Base-by-base conservation (phyloP, 2,113 vertebrate species). In the Phaethon lepturus region DNA sequence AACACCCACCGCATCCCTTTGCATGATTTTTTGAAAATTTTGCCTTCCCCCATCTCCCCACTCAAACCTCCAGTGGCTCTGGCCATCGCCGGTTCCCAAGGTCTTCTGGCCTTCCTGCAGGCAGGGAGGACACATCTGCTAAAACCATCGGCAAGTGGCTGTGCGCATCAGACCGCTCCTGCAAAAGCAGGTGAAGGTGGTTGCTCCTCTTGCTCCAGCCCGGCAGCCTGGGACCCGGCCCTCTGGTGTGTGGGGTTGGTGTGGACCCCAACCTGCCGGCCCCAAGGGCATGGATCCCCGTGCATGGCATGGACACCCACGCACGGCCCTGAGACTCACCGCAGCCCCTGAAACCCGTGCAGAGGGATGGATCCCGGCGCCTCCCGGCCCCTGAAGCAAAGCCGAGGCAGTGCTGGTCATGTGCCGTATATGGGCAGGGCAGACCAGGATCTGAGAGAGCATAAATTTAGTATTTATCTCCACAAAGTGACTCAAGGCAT, bases 261-360 rank as follows among this genome's bases (percentile, higher is more conserved):
- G 2, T 4, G 29, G 25, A 62, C 13, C 23, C 67, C 79, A 15
- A 0, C 1, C 18, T 4, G 0, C 35, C 0, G 1, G 2, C 11
- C 66, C 52, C 4, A 1, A 33, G 52, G 22, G 13, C 0, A 0
- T 10, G 0, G 66, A 19, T 8, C 66, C 40, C 72, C 1, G 2
- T 11, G 50, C 9, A 1, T 12, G 8, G 25, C 15, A 7, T 2
- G 18, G 33, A 13, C 29, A 4, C n/a, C 60, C 6, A 0, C 7
- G 16, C 33, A 3, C 0, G 1, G n/a, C 23, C 17, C 75, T 2
- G 6, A 59, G 17, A 72, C 93, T 78, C 89, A 91, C 76, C 49
- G 19, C 53, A 68, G 78, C n/a, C 59, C 79, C 55, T 6, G 0
- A 10, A 79, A 28, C 18, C 35, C 7, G 0, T 2, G 17, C 1